These are phyloP conservation scores for Cyrtonyx montezumae DNA, from an alignment of 2,113 vertebrate species.

Conservation along the genomic window DNA sequence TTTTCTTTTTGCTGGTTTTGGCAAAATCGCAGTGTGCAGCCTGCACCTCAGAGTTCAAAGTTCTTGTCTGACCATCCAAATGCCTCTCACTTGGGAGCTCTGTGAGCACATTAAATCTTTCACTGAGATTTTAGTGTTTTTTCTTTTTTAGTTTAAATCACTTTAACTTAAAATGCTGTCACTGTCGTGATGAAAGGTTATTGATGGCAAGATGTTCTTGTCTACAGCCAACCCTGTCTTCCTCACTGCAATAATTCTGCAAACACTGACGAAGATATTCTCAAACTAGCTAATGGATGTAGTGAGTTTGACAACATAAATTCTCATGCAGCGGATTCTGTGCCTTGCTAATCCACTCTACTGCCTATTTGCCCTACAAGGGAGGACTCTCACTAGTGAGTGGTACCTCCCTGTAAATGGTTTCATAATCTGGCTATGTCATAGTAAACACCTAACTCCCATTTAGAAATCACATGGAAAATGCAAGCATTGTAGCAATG, in stretches of 20 bases:
- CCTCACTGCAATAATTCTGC: constrained; percentile 30
- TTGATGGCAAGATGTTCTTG: constrained; percentile 36
- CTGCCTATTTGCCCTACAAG: not conserved
- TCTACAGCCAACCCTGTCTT: not conserved
- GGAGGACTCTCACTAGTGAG: not conserved
- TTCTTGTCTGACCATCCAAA: constrained; percentile 3
- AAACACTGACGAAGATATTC: not conserved
- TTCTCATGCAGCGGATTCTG: not conserved
- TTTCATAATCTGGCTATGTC: not conserved
- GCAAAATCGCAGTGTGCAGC: not conserved
- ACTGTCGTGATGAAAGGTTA: constrained; percentile 31
- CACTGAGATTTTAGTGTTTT: not conserved
- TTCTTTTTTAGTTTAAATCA: constrained; percentile 38
- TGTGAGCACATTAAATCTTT: not conserved
- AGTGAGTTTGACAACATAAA: not conserved
- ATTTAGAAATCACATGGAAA: not conserved
- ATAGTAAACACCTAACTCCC: not conserved
- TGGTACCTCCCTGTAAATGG: not conserved
- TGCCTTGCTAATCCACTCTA: not conserved
- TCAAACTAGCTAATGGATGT: constrained; percentile 39
- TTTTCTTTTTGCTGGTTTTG: constrained; percentile 41
- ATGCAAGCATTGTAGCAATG: not conserved
- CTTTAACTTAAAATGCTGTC: constrained; percentile 25
- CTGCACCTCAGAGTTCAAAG: constrained; percentile 26
- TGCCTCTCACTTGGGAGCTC: not conserved